Evolutionary conservation across 2,797 vertebrate species (phyloP).

Genomic region (Anolis apletophallus): DNA sequence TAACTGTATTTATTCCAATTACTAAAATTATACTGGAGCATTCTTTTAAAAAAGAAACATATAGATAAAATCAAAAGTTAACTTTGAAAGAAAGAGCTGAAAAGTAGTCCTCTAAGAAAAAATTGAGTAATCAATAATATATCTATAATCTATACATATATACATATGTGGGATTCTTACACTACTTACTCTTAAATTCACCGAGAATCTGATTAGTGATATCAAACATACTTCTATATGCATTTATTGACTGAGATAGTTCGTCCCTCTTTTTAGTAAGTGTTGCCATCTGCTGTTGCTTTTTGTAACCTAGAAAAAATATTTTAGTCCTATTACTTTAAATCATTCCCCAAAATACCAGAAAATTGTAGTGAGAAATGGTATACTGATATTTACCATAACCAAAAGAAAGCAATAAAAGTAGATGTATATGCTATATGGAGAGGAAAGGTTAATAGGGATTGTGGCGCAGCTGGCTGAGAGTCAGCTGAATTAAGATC

Average conservation of each 20-base stretch:
- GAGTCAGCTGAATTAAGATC: too few relatives aligned
- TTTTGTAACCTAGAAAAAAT: conserved; percentile 82
- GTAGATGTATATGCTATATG: conserved; percentile 1
- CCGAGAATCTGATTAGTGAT: conserved; percentile 70
- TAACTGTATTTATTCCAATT: background rate
- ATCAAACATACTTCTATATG: conserved; percentile 74
- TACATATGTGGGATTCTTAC: background rate
- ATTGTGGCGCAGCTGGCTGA: too few relatives aligned
- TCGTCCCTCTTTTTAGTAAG: conserved; percentile 85
- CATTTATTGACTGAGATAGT: conserved; percentile 75
- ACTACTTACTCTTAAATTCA: conserved; percentile 82
- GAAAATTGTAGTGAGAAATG: conserved; percentile 12
- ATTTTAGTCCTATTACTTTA: background rate
- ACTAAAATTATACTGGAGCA: background rate
- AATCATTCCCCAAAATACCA: background rate
- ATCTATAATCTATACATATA: background rate
- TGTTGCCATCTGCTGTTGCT: conserved; percentile 82
- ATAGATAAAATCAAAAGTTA: background rate
- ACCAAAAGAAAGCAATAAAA: conserved; percentile 7
- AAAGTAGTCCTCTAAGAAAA: conserved; percentile 1
- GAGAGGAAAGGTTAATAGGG: conserved; percentile 6
- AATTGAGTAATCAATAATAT: background rate
- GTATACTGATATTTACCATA: background rate
- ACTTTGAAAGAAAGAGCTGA: background rate
- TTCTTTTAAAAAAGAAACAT: background rate